A percentile compares a stretch with the other conserved stretches of the same genome.
Conservation (phyloP, 2,113 vertebrate genomes). For the Nesospiza acunhae region DNA sequence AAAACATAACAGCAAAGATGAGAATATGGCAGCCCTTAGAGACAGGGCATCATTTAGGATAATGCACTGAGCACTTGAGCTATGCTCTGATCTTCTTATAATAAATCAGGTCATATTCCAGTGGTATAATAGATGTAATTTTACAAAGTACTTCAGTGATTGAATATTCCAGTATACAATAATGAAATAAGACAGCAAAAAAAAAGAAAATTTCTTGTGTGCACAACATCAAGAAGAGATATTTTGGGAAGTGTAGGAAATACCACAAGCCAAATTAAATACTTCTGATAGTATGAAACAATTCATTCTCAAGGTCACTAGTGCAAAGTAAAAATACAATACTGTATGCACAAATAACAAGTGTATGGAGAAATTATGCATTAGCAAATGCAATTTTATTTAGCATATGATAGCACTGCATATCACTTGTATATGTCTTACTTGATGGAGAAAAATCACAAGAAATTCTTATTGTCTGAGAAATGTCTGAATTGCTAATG, state of each 20-base stretch:
- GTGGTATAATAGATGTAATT: background rate
- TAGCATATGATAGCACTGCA: background rate
- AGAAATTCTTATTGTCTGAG: background rate
- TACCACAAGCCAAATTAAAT: background rate
- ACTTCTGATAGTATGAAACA: background rate
- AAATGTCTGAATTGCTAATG: background rate
- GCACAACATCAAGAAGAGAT: background rate
- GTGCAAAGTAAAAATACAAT: background rate
- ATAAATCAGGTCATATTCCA: constrained; percentile 20
- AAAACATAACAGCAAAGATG: background rate
- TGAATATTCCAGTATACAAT: background rate
- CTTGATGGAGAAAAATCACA: background rate
- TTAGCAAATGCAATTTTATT: background rate
- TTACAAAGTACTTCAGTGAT: background rate
- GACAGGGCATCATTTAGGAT: constrained; percentile 28
- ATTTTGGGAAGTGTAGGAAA: background rate
- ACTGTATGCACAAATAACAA: background rate
- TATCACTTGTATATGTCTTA: background rate
- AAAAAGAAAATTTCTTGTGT: background rate
- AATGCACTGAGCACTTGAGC: background rate
- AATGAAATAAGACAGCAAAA: background rate
- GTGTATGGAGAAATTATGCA: background rate
- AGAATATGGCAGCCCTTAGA: constrained; percentile 1
- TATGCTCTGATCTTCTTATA: background rate
- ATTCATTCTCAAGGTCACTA: background rate